Evolutionary conservation across 2,888 invertebrate genomes (phyloP).

Genomic region (Tetragonisca angustula): DNA sequence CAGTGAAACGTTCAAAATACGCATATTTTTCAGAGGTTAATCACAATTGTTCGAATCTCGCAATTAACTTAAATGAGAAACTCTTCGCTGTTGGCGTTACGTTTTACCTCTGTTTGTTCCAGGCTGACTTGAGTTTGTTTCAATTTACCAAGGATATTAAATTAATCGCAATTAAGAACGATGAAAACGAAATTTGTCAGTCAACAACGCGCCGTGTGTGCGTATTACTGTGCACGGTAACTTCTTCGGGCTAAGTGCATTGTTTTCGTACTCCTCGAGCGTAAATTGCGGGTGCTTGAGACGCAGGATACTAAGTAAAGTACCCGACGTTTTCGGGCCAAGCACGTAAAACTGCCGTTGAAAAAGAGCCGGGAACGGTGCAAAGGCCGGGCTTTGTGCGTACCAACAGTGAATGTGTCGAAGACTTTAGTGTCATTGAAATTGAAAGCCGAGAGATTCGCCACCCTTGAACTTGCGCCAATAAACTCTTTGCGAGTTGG

Average conservation of each 20-base stretch:
- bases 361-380: constrained; percentile 64
- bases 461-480: not conserved
- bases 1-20: not conserved
- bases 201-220: constrained; percentile 24
- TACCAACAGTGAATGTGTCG: not conserved
- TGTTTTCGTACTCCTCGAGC: constrained; percentile 61
- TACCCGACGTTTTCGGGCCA: constrained; percentile 69
- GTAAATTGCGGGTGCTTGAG: constrained; percentile 73
- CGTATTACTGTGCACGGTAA: constrained; percentile 13
- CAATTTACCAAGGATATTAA: not conserved
- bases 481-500: not conserved
- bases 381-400: constrained; percentile 47
- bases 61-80: not conserved
- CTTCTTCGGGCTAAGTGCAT: constrained; percentile 63
- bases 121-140: not conserved
- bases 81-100: not conserved
- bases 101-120: not conserved
- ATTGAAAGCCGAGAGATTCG: constrained; percentile 18
- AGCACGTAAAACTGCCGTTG: constrained; percentile 65
- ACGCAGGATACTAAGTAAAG: constrained; percentile 71
- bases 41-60: not conserved
- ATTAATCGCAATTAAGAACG: not conserved
- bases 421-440: constrained; percentile 52
- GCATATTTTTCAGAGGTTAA: not conserved
- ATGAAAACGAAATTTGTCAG: not conserved